Conservation (phyloP, 2,888 invertebrate species). For the Macroteleia sp. region DNA sequence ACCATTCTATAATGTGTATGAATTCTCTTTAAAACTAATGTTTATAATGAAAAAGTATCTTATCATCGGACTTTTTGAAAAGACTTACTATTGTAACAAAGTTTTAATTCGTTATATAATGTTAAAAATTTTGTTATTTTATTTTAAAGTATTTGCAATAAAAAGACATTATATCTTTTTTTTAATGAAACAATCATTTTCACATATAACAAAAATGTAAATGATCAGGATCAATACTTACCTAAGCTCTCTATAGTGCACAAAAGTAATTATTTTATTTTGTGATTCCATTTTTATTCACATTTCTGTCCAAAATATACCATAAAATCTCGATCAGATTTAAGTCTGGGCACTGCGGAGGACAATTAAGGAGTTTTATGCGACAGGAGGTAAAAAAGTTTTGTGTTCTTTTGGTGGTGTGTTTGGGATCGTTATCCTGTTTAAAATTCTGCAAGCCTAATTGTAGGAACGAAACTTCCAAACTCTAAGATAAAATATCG, state of each 20-base stretch:
- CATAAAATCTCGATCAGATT: constrained; percentile 21
- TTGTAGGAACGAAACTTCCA: constrained; percentile 7
- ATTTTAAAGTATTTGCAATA: no score
- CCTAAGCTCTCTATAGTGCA: neutral
- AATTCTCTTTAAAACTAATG: no score
- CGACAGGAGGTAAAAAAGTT: constrained; percentile 7
- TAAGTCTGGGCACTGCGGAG: constrained; percentile 31
- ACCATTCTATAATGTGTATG: no score
- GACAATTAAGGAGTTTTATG: constrained; percentile 25
- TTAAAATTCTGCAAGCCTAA: constrained; percentile 8
- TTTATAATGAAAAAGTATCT: no score
- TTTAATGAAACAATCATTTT: no score
- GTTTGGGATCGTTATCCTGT: constrained; percentile 26
- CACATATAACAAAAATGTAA: no score
- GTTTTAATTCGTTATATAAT: no score
- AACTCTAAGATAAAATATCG: constrained; percentile 21
- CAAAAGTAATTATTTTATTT: constrained; percentile 2
- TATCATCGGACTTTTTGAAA: no score
- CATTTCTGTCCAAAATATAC: constrained; percentile 12
- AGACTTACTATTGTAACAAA: no score
- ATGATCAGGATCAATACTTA: neutral
- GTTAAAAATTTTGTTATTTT: no score
- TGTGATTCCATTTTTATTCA: neutral
- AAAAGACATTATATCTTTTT: no score
- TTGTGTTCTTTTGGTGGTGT: constrained; percentile 21